Evolutionary conservation across 2,797 vertebrate species (phyloP), one percentile per base, ranked within the genome.

Genomic region (Hemibagrus guttatus): DNA sequence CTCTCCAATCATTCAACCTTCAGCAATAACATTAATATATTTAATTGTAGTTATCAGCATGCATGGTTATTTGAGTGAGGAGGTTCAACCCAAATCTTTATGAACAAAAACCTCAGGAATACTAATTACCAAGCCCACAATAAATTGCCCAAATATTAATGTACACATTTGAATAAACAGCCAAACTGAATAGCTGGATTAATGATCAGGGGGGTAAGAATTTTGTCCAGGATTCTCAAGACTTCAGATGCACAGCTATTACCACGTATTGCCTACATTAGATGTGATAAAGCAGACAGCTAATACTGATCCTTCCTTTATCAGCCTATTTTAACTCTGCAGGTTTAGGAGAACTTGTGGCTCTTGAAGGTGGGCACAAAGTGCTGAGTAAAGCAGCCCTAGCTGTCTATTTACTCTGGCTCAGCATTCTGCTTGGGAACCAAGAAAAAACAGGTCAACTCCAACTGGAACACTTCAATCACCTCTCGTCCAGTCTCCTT

Each of bases 381-480:
- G 63, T 14, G 69, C 68, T 46, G 61, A 76, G 52, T 84, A 78
- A 79, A 68, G 52, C 23, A 69, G 54, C 13, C 84, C 28, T 2
- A 13, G n/a, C 35, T 46, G 46, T 35, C 61, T 66, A 56, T 64
- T 90, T 84, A 78, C 84, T 59, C 66, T 66, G 58, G 64, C 84
- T 61, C 75, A 82, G 81, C 81, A 80, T 79, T 86, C 59, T 39
- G 71, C 68, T 46, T 81, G 78, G 86, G 71, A 90, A 87, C 49
- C 21, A 31, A 52, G 52, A 1, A n/a, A 56, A 83, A 81, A n/a
- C 85, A 78, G 76, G 88, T 90, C 84, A 89, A 86, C 69, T 82
- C 61, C 26, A 76, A 68, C 39, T 76, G 86, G 86, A 89, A 85
- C n/a, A 42, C n/a, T 64, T 89, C 83, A 85, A 86, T 71, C 86